Evolutionary conservation across 2,888 invertebrate species (phyloP), one percentile per base, ranked within the genome.

Genomic region (Reticulitermes lucifugus): DNA sequence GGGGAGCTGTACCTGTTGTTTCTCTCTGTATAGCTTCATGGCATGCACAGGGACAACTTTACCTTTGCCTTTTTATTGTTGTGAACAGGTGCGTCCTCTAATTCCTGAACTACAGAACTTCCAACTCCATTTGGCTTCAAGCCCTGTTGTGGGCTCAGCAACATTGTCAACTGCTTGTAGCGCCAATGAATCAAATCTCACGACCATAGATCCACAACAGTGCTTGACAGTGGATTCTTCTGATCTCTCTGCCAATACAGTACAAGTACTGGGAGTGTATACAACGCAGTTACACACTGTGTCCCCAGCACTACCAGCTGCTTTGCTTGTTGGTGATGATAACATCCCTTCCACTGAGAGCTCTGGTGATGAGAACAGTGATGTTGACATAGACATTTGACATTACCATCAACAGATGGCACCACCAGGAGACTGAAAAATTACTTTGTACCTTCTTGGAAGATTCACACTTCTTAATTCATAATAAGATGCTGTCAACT

Each of bases 51-150:
- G 4, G 35, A 35, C 35, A 35, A 35, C 35, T 35, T 35, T 35
- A 35, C 35, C 35, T 35, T 35, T 35, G 35, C 35, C 35, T 35
- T 35, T 35, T 35, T 35, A 35, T 4, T 35, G 35, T 25, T n/a
- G 65, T 65, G 65, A n/a, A 46, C 89, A 94, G 94, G 93, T 94
- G 87, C 91, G 94, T 87, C 94, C 95, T 18, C 93, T 94, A 87
- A 94, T 95, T 91, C 94, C 94, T 85, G 94, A 94, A 89, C 90
- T 94, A 85, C 94, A 94, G 79, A 93, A 92, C 87, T 90, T 94
- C 86, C 94, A 94, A 89, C 89, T 94, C 83, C 91, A 91, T 88
- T 85, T 91, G 89, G 87, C 70, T 18, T 29, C 73, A 41, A 81
- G 82, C 43, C 21, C 81, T 46, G 25, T 81, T 10, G 70, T 81